Base-by-base conservation (phyloP, 2,797 vertebrate genomes). In the Hoplostethus mediterraneus region DNA sequence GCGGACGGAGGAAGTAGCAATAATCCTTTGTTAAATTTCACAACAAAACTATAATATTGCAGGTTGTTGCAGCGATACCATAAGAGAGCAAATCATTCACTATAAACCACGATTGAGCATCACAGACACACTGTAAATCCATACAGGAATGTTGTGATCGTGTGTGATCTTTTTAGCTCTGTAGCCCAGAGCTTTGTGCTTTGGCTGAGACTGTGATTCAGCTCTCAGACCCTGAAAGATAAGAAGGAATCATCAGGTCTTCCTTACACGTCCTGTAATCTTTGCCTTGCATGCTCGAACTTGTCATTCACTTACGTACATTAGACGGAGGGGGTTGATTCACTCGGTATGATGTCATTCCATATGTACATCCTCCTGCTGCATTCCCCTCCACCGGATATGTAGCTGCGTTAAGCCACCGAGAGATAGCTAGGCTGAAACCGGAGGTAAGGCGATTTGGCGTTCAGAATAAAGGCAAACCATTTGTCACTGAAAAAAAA, bases 271-370 rank as follows among this genome's bases (percentile, higher is more conserved):
- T 42, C 38, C 11, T 3, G 12, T 17, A 42, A 44, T 45, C 58
- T 53, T 45, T n/a, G 14, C 12, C 45, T 31, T 30, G 28, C 88
- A 42, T 62, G 90, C 56, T 77, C 6, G 4, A 66, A 71, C 88
- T 85, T 89, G 89, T 85, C 76, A 5, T n/a, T 69, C 25, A 60
- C 2, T 81, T 87, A 89, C 83, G 66, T 79, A 48, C 59, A 81
- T 72, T 42, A 12, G 8, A 13, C 16, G 25, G 49, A 67, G 69
- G 69, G 12, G 63, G 17, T 66, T 79, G 75, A 79, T 68, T 86
- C 79, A 77, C 75, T 74, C 59, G 5, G 5, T 63, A 67, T 91
- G 83, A 92, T 55, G 88, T 92, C 90, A 92, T 73, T 63, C 84
- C 90, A 90, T 92, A 83, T 89, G 89, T 73, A 69, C 67, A 21